Evolutionary conservation across 2,797 vertebrate species (phyloP).

Genomic region (Gallinago nigripennis): DNA sequence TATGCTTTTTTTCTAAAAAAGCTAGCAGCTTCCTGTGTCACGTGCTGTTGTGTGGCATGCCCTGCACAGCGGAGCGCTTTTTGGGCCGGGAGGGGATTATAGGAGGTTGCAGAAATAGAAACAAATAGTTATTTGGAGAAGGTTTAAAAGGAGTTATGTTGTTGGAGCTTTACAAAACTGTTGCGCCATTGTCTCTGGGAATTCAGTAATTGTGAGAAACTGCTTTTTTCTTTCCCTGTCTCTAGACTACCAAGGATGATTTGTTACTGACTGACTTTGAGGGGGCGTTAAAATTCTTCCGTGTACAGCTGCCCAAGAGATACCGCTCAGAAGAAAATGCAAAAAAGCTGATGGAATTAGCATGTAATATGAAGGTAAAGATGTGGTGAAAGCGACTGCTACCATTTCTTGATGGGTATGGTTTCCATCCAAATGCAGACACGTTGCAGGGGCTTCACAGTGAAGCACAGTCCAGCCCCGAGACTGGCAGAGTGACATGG

Average conservation of each 20-base stretch:
- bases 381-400: neutral
- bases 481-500: neutral
- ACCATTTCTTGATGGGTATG: neutral
- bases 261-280: slow-evolving; percentile 95
- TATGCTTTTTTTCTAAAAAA: neutral
- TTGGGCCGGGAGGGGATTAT: neutral
- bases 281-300: slow-evolving; percentile 97
- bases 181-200: neutral
- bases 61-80: neutral
- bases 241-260: slow-evolving; percentile 96
- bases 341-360: slow-evolving; percentile 98
- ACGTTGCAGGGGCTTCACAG: neutral
- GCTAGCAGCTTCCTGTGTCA: neutral
- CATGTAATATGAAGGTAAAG: slow-evolving; percentile 96
- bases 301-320: slow-evolving; percentile 96
- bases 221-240: neutral
- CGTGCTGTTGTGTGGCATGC: neutral
- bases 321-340: slow-evolving; percentile 99
- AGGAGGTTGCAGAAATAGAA: neutral
- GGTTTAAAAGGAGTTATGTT: neutral
- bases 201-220: neutral
- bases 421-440: neutral
- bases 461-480: neutral
- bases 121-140: neutral
- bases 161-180: neutral